These are phyloP conservation scores for Illadopsis cleaveri DNA, from an alignment of 2,113 vertebrate species.

Conservation along the genomic window DNA sequence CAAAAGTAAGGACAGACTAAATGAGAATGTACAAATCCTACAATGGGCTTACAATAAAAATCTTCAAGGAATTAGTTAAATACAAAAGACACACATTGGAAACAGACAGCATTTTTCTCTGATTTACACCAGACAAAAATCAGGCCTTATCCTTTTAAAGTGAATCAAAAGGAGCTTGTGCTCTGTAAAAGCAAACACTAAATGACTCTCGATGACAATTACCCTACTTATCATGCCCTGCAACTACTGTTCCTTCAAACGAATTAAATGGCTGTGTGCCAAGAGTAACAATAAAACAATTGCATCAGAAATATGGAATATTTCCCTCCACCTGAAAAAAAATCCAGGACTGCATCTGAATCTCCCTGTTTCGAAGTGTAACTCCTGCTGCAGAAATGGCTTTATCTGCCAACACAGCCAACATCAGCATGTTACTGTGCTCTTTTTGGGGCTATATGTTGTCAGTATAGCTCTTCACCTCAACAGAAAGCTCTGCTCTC, in stretches of 20 bases:
- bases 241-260: neutral
- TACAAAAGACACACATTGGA: neutral
- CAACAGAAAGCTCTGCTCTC: neutral
- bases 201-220: constrained; percentile 5
- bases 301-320: neutral
- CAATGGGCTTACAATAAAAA: constrained; percentile 21
- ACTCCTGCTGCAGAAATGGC: neutral
- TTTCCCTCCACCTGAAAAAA: neutral
- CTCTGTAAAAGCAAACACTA: neutral
- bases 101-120: neutral
- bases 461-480: neutral
- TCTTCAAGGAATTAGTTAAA: constrained; percentile 21
- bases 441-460: neutral
- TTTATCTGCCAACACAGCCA: neutral
- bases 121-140: neutral
- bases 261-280: neutral
- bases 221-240: neutral
- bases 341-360: neutral
- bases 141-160: neutral
- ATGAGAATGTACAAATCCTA: constrained; percentile 14
- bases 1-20: neutral
- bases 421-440: neutral
- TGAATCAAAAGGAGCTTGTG: neutral
- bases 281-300: neutral
- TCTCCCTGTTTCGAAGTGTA: neutral